Base-by-base conservation (phyloP, 2,113 vertebrate genomes). In the Vidua macroura region DNA sequence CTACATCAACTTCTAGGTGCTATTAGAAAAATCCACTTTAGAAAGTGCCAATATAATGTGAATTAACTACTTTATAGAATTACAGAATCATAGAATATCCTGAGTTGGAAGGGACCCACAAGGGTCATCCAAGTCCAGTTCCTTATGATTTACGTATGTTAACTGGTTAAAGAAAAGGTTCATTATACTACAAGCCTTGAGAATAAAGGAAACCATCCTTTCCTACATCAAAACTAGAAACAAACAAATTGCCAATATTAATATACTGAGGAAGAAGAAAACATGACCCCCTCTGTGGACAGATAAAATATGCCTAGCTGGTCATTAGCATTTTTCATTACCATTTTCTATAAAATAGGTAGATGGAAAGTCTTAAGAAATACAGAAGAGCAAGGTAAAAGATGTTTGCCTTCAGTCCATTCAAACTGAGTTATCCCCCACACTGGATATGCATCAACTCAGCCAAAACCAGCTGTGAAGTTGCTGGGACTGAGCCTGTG, bases 21-120 rank as follows among this genome's bases (percentile, higher is more conserved):
- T 27, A 3, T 33, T 33, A 59, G 51, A 46, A 81, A 72, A 86
- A 49, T 33, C 19, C 17, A 1, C 20, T 77, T n/a, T 27, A 27
- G 46, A 3, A 0, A 77, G 27, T 3, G 1, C 23, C 31, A 27
- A 9, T 37, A 17, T 17, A 60, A 55, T 18, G 22, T 33, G 20
- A 44, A 72, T 28, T 17, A 55, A 44, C 7, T 51, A 6, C 13
- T 51, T 55, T 10, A 18, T 7, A 35, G 9, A 48, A 49, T 25
- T 35, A 41, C 21, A 49, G 21, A 49, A 12, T 35, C 30, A 49
- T 18, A 31, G 30, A 48, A 53, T 11, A 39, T n/a, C 55, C 8
- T 62, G 64, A n/a, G 20, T 22, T 41, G 67, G 35, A 64, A 64
- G 16, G 41, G 24, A 12, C 11, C 4, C 5, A 63, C 56, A 70